Percentiles rank a stretch among this genome's conserved stretches.
These are phyloP conservation scores for Cheilosia vulpina DNA, from an alignment of 2,888 invertebrate species.

Conservation along the genomic window DNA sequence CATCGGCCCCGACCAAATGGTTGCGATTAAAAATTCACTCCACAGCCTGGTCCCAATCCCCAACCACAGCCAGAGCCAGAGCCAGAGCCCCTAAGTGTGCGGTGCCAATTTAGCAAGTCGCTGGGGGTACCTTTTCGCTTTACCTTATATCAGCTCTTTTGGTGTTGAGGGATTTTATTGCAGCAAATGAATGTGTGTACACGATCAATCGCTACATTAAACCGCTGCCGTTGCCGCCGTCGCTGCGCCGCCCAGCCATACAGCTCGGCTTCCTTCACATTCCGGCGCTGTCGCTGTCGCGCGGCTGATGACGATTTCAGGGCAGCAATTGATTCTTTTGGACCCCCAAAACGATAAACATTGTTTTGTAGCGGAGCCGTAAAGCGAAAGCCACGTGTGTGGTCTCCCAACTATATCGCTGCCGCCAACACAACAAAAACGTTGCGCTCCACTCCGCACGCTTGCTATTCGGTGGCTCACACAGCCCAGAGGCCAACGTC, in stretches of 20 bases:
- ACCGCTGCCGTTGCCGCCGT: slow-evolving; percentile 37
- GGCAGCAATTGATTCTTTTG: slow-evolving; percentile 50
- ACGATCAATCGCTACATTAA: slow-evolving; percentile 72
- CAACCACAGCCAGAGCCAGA: not conserved
- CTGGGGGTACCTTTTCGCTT: slow-evolving; percentile 15
- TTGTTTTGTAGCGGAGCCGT: slow-evolving; percentile 47
- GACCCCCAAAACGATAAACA: slow-evolving; percentile 72
- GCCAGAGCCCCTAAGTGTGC: slow-evolving; percentile 17
- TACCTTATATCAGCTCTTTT: slow-evolving; percentile 32
- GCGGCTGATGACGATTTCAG: slow-evolving; percentile 54
- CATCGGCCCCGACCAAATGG: slow-evolving; percentile 28
- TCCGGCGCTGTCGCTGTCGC: slow-evolving; percentile 52
- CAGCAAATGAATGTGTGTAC: slow-evolving; percentile 71
- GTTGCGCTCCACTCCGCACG: slow-evolving; percentile 10
- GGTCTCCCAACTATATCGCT: slow-evolving; percentile 71
- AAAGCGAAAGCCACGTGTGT: slow-evolving; percentile 78
- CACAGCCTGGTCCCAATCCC: slow-evolving; percentile 15
- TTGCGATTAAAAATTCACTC: slow-evolving; percentile 46
- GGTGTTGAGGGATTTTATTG: slow-evolving; percentile 72
- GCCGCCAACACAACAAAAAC: slow-evolving; percentile 15
- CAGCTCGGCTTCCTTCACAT: slow-evolving; percentile 55
- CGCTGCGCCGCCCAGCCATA: slow-evolving; percentile 15
- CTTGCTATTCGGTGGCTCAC: slow-evolving; percentile 43
- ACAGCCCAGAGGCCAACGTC: not conserved
- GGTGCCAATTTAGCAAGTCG: slow-evolving; percentile 24